phyloP scores from a whole-genome alignment of 2,113 vertebrate genomes.

The Eurypyga helias region DNA sequence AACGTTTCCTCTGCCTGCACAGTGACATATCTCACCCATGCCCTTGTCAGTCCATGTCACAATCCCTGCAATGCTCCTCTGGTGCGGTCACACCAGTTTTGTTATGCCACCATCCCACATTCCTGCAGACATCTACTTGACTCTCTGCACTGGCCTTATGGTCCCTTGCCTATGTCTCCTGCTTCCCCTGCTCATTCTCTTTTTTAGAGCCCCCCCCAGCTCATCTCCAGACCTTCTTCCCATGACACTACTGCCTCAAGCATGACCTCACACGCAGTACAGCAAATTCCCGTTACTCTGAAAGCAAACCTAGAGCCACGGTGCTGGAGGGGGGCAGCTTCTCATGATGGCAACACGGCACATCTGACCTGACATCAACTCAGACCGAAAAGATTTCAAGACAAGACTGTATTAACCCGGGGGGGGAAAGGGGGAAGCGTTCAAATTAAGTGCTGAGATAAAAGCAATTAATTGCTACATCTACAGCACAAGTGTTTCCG shows the following conservation, averaged over 20 bases:
- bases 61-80: background rate
- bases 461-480: background rate
- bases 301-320: background rate
- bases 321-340: background rate
- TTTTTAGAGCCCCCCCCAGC: background rate
- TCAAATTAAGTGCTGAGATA: background rate
- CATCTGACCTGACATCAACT: background rate
- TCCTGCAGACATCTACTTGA: background rate
- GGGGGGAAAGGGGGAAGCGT: rapidly evolving
- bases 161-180: rapidly evolving
- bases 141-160: rapidly evolving
- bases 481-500: background rate
- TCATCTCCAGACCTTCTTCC: background rate
- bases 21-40: background rate
- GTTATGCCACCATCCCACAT: background rate
- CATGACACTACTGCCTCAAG: rapidly evolving
- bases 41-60: background rate
- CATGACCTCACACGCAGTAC: background rate
- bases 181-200: background rate
- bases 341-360: background rate
- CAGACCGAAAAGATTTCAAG: background rate
- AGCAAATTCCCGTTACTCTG: background rate
- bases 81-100: background rate
- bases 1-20: background rate
- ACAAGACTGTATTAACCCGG: background rate